Evolutionary conservation across 1,140 invertebrate genomes (phyloP), one percentile per base, ranked within the genome.

Genomic region (Drosophila guanche): DNA sequence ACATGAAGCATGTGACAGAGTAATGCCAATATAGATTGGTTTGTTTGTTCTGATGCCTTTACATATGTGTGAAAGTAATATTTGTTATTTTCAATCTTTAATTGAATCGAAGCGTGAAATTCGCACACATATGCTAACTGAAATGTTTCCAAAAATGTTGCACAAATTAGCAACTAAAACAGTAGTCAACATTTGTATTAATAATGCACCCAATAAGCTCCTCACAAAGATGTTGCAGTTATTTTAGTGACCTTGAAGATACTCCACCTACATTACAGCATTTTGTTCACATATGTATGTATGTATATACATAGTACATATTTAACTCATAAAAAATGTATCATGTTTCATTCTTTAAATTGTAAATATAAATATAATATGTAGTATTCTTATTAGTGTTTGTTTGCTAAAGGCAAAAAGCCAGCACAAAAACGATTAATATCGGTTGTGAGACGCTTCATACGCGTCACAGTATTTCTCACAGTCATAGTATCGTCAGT

Each of bases 51-150:
- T 33, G 33, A 10, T 37, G 8, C 16, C 16, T 20, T 20, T 52
- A 56, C 48, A 10, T 8, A 54, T 52, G 60, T 65, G 69, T 65
- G 61, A 51, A 72, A 76, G 76, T 79, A 59, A 46, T 61, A 60
- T 83, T 79, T 79, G 80, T 85, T 80, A 70, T 85, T 79, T 68
- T 66, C 72, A 47, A 69, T 66, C 55, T 68, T 65, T 63, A 73
- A 76, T 73, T 67, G 78, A 73, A 72, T 74, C 74, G 69, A 77
- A 78, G 77, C 79, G 68, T 54, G 37, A 81, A 86, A 58, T 75
- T 86, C 77, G 52, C 81, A 78, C 75, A 86, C 81, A 88, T 86
- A 86, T 81, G 77, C 78, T 86, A 86, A 86, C 85, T 85, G 65
- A 86, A 68, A 68, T 58, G 53, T 66, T 29, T 5, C 62, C 53